Conservation (phyloP, 1,140 invertebrate genomes). For the Hylaeus volcanicus region DNA sequence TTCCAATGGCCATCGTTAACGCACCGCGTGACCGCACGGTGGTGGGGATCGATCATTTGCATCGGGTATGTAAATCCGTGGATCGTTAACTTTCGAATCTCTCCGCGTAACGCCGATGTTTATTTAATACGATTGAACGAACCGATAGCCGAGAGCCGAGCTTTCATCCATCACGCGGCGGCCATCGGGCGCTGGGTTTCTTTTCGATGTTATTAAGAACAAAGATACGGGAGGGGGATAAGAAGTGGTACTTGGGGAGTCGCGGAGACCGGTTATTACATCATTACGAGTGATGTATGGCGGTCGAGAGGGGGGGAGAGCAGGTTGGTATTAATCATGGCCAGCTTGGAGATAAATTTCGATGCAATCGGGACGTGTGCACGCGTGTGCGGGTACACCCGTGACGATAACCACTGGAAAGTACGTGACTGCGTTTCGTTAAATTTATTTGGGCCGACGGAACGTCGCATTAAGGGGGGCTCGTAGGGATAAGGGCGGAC, state of each 20-base stretch:
- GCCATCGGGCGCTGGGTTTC: conserved; percentile 16
- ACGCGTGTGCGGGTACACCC: conserved; percentile 20
- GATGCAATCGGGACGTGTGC: conserved; percentile 45
- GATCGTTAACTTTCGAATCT: conserved; percentile 39
- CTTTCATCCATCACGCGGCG: conserved; percentile 45
- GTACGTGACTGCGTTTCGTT: conserved; percentile 39
- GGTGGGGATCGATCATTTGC: conserved; percentile 40
- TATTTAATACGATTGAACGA: conserved; percentile 44
- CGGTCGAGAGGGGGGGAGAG: background rate
- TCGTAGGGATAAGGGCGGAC: background rate
- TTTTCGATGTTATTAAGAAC: conserved; percentile 44
- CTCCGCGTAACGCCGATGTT: conserved; percentile 27
- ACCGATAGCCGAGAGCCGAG: conserved; percentile 11
- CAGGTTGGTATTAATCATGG: conserved; percentile 48
- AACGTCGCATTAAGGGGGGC: conserved; percentile 33
- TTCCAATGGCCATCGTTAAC: conserved; percentile 22
- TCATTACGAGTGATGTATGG: conserved; percentile 56
- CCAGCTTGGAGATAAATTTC: conserved; percentile 48
- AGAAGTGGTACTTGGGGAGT: conserved; percentile 24
- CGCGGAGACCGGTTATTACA: conserved; percentile 52
- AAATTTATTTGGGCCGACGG: conserved; percentile 36
- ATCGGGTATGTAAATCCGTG: conserved; percentile 35
- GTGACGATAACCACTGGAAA: conserved; percentile 44
- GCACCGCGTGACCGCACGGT: background rate
- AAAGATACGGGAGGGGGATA: conserved; percentile 23